Conservation (phyloP, 2,113 vertebrate genomes). For the Lepisosteus oculatus region DNA sequence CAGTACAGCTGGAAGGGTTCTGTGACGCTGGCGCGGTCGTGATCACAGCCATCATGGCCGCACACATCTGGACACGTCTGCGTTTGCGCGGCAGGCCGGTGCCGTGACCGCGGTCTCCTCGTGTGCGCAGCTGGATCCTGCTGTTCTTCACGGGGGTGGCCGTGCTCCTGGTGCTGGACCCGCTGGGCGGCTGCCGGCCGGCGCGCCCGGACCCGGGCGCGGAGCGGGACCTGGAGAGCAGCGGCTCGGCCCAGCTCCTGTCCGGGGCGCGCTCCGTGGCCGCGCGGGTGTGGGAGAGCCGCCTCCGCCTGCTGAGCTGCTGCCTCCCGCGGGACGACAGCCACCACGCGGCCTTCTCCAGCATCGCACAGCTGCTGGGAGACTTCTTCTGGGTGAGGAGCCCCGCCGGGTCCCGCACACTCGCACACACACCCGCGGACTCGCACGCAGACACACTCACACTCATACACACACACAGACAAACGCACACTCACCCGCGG, state of each 20-base stretch:
- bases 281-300: slow-evolving; percentile 83
- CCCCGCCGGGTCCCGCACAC: too few species aligned
- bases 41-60: too few species aligned
- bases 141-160: slow-evolving; percentile 75
- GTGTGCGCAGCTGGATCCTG: slow-evolving; percentile 82
- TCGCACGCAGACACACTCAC: too few species aligned
- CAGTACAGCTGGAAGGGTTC: too few species aligned
- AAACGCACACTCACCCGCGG: too few species aligned
- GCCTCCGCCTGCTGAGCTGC: slow-evolving; percentile 84
- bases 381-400: slow-evolving; percentile 81
- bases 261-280: slow-evolving; percentile 78
- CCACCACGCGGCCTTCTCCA: slow-evolving; percentile 82
- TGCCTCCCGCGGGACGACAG: slow-evolving; percentile 87
- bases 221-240: slow-evolving; percentile 72
- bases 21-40: too few species aligned
- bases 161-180: slow-evolving; percentile 86
- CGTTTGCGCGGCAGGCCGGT: too few species aligned
- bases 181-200: slow-evolving; percentile 70
- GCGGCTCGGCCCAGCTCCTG: slow-evolving; percentile 74
- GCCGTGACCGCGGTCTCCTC: too few species aligned
- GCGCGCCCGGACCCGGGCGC: slow-evolving; percentile 16
- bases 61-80: too few species aligned
- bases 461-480: too few species aligned
- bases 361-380: slow-evolving; percentile 82
- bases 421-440: too few species aligned